phyloP scores from a whole-genome alignment of 1,140 invertebrate species.

The Dryas iulia region DNA sequence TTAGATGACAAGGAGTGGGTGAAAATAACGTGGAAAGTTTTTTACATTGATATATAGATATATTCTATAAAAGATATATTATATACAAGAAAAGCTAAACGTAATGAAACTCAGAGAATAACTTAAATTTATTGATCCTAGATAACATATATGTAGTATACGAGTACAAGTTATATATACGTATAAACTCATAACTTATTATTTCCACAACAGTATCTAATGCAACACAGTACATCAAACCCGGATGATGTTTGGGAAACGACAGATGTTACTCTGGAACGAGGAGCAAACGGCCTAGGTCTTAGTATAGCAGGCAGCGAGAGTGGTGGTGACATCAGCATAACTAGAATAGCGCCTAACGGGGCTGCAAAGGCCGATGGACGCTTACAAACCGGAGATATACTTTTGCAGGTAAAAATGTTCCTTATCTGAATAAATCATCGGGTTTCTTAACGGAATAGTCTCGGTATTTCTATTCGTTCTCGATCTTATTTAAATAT shows the following conservation, averaged over 20 bases:
- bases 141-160: no score
- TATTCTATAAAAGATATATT: no score
- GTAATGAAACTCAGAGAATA: no score
- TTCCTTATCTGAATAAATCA: not conserved
- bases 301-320: slow-evolving; percentile 81
- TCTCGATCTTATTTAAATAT: not conserved
- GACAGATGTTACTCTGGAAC: slow-evolving; percentile 92
- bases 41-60: no score
- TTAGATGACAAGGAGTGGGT: no score
- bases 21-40: no score
- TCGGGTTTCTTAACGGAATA: not conserved
- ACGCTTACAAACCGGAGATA: slow-evolving; percentile 81
- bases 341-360: slow-evolving; percentile 97
- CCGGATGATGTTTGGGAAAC: slow-evolving; percentile 87
- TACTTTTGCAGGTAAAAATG: slow-evolving; percentile 76
- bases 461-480: not conserved
- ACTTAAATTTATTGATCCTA: no score
- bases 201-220: slow-evolving; percentile 20
- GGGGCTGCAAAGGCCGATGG: slow-evolving; percentile 93
- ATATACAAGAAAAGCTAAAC: no score
- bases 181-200: not conserved
- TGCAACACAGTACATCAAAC: slow-evolving; percentile 42
- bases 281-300: slow-evolving; percentile 92
- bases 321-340: slow-evolving; percentile 95
- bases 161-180: no score